Percentiles rank a stretch among this genome's conserved stretches.
Conservation (phyloP, 2,113 vertebrate genomes). For the Ahaetulla prasina region DNA sequence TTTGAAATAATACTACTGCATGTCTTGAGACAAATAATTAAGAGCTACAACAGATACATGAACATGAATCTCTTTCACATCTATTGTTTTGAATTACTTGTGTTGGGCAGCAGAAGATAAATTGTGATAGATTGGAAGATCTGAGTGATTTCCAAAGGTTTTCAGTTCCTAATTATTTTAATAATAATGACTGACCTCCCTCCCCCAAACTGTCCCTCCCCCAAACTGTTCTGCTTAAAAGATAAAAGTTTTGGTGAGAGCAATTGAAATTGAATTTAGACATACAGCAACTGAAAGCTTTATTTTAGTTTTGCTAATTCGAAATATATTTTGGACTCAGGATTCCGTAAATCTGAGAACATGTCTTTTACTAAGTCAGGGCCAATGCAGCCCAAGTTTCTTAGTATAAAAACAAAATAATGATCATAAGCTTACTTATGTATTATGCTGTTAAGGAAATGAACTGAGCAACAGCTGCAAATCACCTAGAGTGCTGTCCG, state of each 20-base stretch:
- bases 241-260: neutral
- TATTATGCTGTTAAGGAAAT: neutral
- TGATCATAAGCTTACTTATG: neutral
- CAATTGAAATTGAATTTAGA: neutral
- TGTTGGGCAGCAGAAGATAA: neutral
- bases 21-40: neutral
- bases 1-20: neutral
- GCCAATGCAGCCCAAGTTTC: neutral
- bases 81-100: neutral
- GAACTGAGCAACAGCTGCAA: neutral
- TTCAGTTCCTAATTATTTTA: neutral
- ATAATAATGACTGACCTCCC: neutral
- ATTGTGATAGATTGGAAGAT: neutral
- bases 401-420: neutral
- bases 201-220: neutral
- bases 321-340: neutral
- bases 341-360: neutral
- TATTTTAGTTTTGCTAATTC: neutral
- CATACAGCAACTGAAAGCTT: neutral
- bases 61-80: neutral
- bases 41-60: neutral
- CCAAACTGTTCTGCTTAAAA: neutral
- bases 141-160: neutral
- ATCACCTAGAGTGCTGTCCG: conserved; percentile 19
- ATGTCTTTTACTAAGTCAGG: neutral